Evolutionary conservation across 2,113 vertebrate genomes (phyloP).

Genomic region (Toxostoma redivivum): DNA sequence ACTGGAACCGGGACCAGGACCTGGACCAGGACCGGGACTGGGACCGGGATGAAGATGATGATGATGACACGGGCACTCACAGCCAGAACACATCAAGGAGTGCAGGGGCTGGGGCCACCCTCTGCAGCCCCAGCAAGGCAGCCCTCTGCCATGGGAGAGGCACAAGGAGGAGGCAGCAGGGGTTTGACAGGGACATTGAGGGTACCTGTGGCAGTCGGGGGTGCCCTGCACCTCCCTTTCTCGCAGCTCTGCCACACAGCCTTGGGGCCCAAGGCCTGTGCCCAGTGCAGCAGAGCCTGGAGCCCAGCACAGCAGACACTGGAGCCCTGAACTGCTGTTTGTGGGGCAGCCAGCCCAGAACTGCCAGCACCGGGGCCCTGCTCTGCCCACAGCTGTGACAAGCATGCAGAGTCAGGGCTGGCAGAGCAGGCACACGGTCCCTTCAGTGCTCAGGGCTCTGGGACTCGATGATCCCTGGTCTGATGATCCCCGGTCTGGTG

Average conservation of each 20-base stretch:
- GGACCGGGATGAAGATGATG: not conserved
- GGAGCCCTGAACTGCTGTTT: not conserved
- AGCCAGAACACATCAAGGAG: accelerated
- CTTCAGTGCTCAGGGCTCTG: not conserved
- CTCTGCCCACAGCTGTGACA: not conserved
- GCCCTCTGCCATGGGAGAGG: not conserved
- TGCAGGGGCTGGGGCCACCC: not conserved
- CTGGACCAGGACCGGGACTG: accelerated
- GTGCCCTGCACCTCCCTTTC: not conserved
- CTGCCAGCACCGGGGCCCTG: not conserved
- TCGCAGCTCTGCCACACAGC: not conserved
- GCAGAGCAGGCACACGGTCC: accelerated
- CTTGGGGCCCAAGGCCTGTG: not conserved
- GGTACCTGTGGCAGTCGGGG: not conserved
- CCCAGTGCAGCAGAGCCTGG: not conserved
- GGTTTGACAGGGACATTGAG: too few relatives aligned
- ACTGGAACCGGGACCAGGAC: not conserved
- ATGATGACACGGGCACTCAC: accelerated
- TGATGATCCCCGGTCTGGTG: not conserved
- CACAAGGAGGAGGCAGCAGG: not conserved
- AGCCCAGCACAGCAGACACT: accelerated
- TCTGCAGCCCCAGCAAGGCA: not conserved
- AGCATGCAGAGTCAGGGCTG: not conserved
- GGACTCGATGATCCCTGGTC: accelerated
- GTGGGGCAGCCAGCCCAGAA: accelerated